phyloP scores from a whole-genome alignment of 2,797 vertebrate species.

The Tamandua tetradactyla region DNA sequence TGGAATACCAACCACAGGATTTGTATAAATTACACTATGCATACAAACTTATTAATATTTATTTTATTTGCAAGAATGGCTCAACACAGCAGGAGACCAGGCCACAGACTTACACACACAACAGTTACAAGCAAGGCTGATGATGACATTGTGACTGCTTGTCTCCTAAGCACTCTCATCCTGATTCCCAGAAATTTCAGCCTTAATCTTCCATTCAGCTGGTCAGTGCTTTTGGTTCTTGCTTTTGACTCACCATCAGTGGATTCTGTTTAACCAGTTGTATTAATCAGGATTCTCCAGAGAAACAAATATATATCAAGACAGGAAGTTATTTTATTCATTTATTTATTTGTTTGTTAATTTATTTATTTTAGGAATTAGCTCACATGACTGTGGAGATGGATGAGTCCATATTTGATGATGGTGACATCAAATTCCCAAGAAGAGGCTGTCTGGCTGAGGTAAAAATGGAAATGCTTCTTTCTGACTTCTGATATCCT shows the following conservation, averaged over 20 bases:
- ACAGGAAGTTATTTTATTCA: too few species aligned
- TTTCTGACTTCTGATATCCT: too few species aligned
- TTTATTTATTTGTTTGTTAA: too few species aligned
- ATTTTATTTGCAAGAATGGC: background rate
- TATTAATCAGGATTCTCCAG: too few species aligned
- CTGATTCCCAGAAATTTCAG: background rate
- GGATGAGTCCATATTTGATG: too few species aligned
- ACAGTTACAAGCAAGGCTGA: background rate
- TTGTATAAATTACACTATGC: background rate
- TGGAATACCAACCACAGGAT: background rate
- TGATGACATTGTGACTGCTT: fast-evolving
- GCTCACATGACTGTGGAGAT: too few species aligned
- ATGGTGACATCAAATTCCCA: too few species aligned
- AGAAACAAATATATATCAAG: too few species aligned
- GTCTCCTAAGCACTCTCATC: background rate
- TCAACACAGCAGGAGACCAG: background rate
- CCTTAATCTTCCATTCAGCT: background rate
- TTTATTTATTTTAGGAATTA: too few species aligned
- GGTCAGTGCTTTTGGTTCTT: background rate
- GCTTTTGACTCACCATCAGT: background rate
- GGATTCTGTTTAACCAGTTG: background rate
- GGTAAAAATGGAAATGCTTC: too few species aligned
- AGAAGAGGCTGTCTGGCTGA: too few species aligned
- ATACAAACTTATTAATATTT: background rate
- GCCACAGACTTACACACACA: background rate